Conservation (phyloP, 2,888 invertebrate species). For the Epinotia nisella region DNA sequence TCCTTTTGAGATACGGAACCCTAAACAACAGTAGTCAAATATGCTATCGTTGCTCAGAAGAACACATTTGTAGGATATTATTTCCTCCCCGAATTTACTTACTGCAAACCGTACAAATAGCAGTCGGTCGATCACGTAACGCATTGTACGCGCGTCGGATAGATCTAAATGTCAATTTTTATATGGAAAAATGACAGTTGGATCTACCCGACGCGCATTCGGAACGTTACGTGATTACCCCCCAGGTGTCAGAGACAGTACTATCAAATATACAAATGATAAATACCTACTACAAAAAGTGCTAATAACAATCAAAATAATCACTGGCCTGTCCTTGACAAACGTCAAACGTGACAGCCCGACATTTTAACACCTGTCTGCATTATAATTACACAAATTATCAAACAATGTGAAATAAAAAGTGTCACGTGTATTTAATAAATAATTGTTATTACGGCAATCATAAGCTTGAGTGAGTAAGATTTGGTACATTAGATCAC, state of each 20-base stretch:
- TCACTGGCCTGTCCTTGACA: slow-evolving; percentile 25
- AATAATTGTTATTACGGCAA: slow-evolving; percentile 28
- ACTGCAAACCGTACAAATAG: slow-evolving; percentile 4
- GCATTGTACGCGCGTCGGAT: too few relatives aligned
- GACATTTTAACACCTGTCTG: slow-evolving; percentile 38
- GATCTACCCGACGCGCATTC: too few relatives aligned
- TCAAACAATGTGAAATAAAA: slow-evolving; percentile 41
- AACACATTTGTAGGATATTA: not conserved
- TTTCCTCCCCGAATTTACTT: slow-evolving; percentile 2
- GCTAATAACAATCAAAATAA: slow-evolving; percentile 21
- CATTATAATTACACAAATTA: slow-evolving; percentile 38
- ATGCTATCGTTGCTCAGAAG: not conserved
- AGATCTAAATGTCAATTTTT: too few relatives aligned
- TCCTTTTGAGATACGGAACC: too few relatives aligned
- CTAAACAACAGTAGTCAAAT: too few relatives aligned
- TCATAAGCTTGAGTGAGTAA: slow-evolving; percentile 25
- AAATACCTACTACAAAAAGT: slow-evolving; percentile 26
- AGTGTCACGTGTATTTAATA: slow-evolving; percentile 36
- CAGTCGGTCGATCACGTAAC: too few relatives aligned
- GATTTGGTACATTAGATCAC: slow-evolving; percentile 40
- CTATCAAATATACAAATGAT: slow-evolving; percentile 7
- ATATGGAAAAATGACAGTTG: too few relatives aligned
- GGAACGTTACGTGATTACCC: too few relatives aligned
- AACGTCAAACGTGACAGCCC: slow-evolving; percentile 22
- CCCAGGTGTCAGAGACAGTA: slow-evolving; percentile 11